Evolutionary conservation across 2,888 invertebrate species (phyloP), one percentile per base, ranked within the genome.

Genomic region (Aphidoletes aphidimyza): DNA sequence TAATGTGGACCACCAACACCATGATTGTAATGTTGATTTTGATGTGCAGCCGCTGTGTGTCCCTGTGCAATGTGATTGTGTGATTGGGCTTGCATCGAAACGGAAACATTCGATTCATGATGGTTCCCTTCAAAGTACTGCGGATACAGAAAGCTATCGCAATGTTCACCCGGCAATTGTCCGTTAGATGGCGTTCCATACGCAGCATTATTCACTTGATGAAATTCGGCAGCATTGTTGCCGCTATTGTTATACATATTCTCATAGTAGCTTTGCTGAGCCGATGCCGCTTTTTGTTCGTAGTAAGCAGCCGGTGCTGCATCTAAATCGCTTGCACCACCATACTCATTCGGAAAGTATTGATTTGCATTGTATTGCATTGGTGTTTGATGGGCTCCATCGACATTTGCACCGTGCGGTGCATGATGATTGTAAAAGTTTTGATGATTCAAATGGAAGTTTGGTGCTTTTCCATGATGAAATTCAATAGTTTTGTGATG

Each of bases 31-130:
- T 85, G 85, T 87, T 17, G 89, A 92, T 26, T 91, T 90, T 87
- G 89, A 92, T 87, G 90, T 93, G 89, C 90, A n/a, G n/a, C n/a
- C 93, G 89, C 86, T 26, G 84, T 85, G n/a, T 36, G 34, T 5
- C 22, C 37, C 22, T 36, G 36, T 37, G n/a, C 37, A 47, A 83
- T 26, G 19, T 42, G 42, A 45, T 83, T 39, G 14, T 42, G 36
- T 19, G 81, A 1, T 69, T 26, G 92, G 91, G 0, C 91, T 86
- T 88, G 91, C 89, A 88, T 91, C 89, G 85, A 91, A 85, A 84
- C 47, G 84, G 87, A 34, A 85, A 84, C 69, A 87, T 88, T 86
- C 86, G 87, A 45, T 59, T 86, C 85, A 30, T 85, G 86, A 59
- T 84, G 85, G 84, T 85, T 85, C 26, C 84, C 85, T 42, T 87